phyloP scores from a whole-genome alignment of 2,797 vertebrate genomes.

The Mormyrus proboscirostris region DNA sequence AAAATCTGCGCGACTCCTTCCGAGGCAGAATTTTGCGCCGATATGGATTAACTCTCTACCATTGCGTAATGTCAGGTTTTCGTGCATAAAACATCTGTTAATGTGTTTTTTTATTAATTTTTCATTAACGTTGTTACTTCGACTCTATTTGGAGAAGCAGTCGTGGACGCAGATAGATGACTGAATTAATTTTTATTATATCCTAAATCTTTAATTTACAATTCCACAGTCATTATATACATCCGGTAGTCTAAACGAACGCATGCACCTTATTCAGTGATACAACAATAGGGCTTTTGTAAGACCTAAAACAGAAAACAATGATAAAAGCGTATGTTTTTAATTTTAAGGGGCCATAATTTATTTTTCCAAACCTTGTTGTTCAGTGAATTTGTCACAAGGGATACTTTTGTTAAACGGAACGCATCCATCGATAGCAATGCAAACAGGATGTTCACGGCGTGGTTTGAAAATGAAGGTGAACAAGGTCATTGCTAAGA shows the following conservation, averaged over 20 bases:
- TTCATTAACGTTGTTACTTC: neutral
- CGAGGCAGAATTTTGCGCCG: neutral
- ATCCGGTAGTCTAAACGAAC: neutral
- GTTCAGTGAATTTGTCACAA: neutral
- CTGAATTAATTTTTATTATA: neutral
- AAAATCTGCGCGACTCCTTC: neutral
- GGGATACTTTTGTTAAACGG: neutral
- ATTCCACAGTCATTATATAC: neutral
- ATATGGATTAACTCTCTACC: neutral
- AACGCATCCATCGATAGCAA: neutral
- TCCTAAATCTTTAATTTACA: neutral
- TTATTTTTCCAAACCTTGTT: neutral
- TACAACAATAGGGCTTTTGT: neutral
- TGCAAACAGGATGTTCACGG: neutral
- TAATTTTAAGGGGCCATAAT: neutral
- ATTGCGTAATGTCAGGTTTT: neutral
- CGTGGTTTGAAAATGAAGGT: neutral
- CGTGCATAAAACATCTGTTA: neutral
- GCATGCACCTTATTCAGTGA: neutral
- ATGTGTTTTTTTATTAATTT: neutral
- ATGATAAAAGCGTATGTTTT: neutral
- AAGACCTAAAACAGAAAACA: neutral
- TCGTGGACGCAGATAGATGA: neutral
- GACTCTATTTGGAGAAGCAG: neutral
- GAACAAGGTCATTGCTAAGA: neutral